Evolutionary conservation across 2,113 vertebrate genomes (phyloP), one percentile per base, ranked within the genome.

Genomic region (Zingel zingel): DNA sequence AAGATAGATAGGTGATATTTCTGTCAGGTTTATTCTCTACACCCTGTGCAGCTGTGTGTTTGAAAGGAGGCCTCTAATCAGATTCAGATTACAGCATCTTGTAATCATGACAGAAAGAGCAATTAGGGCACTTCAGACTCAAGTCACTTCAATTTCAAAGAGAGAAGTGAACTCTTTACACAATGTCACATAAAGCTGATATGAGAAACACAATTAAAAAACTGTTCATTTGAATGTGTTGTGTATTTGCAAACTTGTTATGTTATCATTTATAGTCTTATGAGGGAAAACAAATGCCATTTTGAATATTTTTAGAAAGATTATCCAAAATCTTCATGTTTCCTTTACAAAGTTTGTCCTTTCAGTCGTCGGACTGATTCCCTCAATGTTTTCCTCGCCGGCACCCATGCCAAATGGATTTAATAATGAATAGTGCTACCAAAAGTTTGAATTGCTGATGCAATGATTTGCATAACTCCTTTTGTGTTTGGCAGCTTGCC

Each of bases 401-500:
- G 36, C 48, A 25, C 33, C 67, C 25, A 7, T 66, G 57, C 18
- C 76, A 70, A 77, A 77, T 83, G 65, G 43, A 63, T 79, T 75
- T 61, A 39, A 53, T 69, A 50, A 59, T 67, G 58, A 69, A 68
- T 21, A 48, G 59, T 10, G 3, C 48, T 13, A 12, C 59, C 65
- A 69, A 19, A 84, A 78, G 57, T 72, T 74, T 87, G 66, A 76
- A 66, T 48, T 54, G 67, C 70, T 76, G 61, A 65, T 53, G 58
- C 36, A 7, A 9, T 53, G 27, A 77, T 88, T 79, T 85, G 76
- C 82, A 76, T 79, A 58, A 18, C 19, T 69, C 57, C 63, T 53
- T 25, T 87, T 79, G 27, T 92, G 33, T 84, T 47, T 90, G 81
- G 67, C 93, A 99, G 98, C 96, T 99, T 51, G 98, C 98, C 4